A percentile compares a stretch with the other conserved stretches of the same genome.
Evolutionary conservation across 1,140 invertebrate genomes (phyloP).

Genomic region (Helicoverpa armigera): DNA sequence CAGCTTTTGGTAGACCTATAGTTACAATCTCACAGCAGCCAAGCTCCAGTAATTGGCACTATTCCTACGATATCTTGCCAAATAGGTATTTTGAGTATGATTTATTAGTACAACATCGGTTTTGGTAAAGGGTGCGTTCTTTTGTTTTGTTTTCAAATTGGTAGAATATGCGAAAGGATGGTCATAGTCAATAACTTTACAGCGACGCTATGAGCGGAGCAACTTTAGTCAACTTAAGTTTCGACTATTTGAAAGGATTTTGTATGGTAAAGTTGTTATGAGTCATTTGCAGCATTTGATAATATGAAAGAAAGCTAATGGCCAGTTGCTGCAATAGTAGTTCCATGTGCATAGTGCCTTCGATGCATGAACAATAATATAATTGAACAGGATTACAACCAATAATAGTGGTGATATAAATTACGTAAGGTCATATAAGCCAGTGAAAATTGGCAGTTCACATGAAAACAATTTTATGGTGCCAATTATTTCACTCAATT

Average conservation of each 20-base stretch:
- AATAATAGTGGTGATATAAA: slow-evolving; percentile 3
- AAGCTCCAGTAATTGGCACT: slow-evolving; percentile 45
- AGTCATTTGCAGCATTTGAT: no score
- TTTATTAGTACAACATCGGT: slow-evolving; percentile 22
- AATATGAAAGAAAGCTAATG: no score
- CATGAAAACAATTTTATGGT: neutral
- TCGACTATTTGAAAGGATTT: no score
- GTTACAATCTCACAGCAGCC: slow-evolving; percentile 16
- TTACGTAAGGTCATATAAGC: slow-evolving; percentile 5
- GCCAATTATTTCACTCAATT: slow-evolving; percentile 29
- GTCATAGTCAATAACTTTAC: neutral
- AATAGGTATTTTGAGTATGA: slow-evolving; percentile 15
- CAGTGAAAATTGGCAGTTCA: neutral
- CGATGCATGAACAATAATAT: neutral
- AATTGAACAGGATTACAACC: slow-evolving; percentile 2
- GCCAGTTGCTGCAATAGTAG: no score
- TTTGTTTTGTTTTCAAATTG: slow-evolving; percentile 2
- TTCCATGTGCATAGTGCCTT: no score
- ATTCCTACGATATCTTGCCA: slow-evolving; percentile 23
- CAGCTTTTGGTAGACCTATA: neutral
- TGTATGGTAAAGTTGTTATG: no score
- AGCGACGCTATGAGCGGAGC: no score
- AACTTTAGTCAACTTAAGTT: no score
- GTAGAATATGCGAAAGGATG: neutral
- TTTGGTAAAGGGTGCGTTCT: slow-evolving; percentile 11